These are phyloP conservation scores for Salarias fasciatus DNA, from an alignment of 2,797 vertebrate species.

Conservation along the genomic window DNA sequence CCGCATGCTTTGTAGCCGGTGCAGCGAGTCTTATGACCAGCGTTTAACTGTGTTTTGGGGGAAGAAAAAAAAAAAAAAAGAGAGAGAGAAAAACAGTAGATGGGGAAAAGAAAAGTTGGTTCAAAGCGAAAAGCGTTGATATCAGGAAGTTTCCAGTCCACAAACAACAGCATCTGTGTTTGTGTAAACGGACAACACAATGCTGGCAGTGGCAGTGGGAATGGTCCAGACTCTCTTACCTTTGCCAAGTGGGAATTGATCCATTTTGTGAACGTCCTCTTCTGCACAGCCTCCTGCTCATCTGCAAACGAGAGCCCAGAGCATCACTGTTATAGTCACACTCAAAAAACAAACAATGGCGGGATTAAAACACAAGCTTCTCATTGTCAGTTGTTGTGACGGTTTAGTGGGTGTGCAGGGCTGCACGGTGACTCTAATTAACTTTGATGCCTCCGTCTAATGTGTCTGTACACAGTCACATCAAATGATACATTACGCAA, in stretches of 20 bases:
- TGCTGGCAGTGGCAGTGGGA: conserved; percentile 57
- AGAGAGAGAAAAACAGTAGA: not conserved
- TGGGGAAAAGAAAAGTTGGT: conserved; percentile 29
- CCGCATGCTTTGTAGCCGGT: conserved; percentile 38
- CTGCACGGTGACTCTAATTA: conserved; percentile 45
- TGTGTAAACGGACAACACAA: conserved; percentile 52
- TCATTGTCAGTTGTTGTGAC: conserved; percentile 64
- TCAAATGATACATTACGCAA: conserved; percentile 39
- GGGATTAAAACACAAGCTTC: conserved; percentile 60
- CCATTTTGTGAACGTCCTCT: conserved; percentile 99
- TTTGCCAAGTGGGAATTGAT: conserved; percentile 98
- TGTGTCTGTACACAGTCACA: conserved; percentile 32
- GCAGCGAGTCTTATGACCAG: conserved; percentile 66
- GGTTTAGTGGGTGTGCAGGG: conserved; percentile 36
- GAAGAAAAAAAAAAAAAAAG: conserved; percentile 51
- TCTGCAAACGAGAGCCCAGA: conserved; percentile 85
- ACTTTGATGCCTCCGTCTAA: conserved; percentile 48
- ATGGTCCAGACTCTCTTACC: conserved; percentile 81
- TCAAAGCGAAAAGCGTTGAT: conserved; percentile 31
- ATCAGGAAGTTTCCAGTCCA: conserved; percentile 42
- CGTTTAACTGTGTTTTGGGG: conserved; percentile 37
- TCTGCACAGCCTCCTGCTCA: conserved; percentile 98
- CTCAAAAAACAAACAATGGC: conserved; percentile 61
- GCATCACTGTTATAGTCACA: conserved; percentile 49
- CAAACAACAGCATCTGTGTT: conserved; percentile 42